These are phyloP conservation scores for Labroides dimidiatus DNA, from an alignment of 2,797 vertebrate genomes.

Conservation along the genomic window DNA sequence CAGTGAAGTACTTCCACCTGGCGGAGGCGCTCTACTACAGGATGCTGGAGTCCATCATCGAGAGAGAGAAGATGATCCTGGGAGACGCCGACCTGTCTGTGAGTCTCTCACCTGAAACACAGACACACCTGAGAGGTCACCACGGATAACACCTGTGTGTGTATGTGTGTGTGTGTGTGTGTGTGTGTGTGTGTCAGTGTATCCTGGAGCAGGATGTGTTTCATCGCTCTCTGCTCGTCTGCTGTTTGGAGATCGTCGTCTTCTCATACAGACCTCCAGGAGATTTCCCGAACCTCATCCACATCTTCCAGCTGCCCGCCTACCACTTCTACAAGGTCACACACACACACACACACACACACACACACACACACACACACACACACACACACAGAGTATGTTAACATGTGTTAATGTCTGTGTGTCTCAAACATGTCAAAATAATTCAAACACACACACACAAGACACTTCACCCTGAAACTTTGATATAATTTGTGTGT, in stretches of 20 bases:
- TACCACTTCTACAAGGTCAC: conserved; percentile 89
- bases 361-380: no score
- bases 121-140: no score
- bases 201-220: conserved; percentile 94
- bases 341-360: neutral
- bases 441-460: no score
- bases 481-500: neutral
- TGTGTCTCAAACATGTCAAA: no score
- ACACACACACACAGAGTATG: no score
- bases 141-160: no score
- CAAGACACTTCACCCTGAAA: no score
- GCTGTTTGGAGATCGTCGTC: conserved; percentile 92
- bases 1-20: conserved; percentile 89
- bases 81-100: conserved; percentile 92
- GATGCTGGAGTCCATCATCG: conserved; percentile 90
- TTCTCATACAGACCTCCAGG: conserved; percentile 94
- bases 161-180: no score
- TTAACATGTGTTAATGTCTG: no score
- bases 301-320: conserved; percentile 90
- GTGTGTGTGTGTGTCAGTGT: conserved; percentile 74
- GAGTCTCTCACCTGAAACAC: conserved; percentile 61
- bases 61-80: conserved; percentile 91
- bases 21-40: conserved; percentile 94
- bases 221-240: conserved; percentile 91
- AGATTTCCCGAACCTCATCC: conserved; percentile 88